Evolutionary conservation across 2,113 vertebrate species (phyloP), one percentile per base, ranked within the genome.

Genomic region (Isurus oxyrinchus): DNA sequence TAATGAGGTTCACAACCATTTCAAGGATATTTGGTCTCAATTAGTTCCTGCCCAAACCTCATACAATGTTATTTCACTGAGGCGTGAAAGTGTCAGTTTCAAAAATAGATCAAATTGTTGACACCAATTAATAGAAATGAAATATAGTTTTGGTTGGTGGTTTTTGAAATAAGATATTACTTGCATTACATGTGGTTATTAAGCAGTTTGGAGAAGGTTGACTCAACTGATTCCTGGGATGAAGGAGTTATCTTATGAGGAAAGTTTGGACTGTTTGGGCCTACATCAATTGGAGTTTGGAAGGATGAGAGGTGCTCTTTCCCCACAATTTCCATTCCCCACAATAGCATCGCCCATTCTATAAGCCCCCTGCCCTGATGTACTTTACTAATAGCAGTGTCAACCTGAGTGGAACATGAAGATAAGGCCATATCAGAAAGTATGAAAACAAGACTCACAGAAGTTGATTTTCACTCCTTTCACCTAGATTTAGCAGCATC

Each of bases 21-120:
- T 72, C 94, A 69, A 53, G 66, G 67, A 53, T 69, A 55, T 53
- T 95, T 95, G 94, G 44, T 95, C 94, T 72, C 94, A 95, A 95
- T 95, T 95, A 95, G 14, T 55, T 76, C 27, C 66, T 95, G 67
- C 27, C 88, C 44, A 95, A 31, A 55, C 49, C 44, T 72, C 23
- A 6, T 55, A 5, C 44, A 76, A 49, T 72, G 25, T 53, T 14
- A 27, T 21, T 16, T 49, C 81, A 84, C 40, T 72, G 44, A 40
- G 49, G 40, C 11, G 5, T 53, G 66, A 55, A 95, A 55, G 63
- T 53, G 27, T 55, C 66, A 95, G 66, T 10, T 35, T 55, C 49
- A 55, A 72, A 95, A 94, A 93, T 40, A 95, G 66, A 95, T 27
- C 10, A 53, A 63, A 72, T 67, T 59, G 57, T 72, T 95, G 94